phyloP scores from a whole-genome alignment of 2,888 invertebrate species.

The Meiosimyza platycephala region DNA sequence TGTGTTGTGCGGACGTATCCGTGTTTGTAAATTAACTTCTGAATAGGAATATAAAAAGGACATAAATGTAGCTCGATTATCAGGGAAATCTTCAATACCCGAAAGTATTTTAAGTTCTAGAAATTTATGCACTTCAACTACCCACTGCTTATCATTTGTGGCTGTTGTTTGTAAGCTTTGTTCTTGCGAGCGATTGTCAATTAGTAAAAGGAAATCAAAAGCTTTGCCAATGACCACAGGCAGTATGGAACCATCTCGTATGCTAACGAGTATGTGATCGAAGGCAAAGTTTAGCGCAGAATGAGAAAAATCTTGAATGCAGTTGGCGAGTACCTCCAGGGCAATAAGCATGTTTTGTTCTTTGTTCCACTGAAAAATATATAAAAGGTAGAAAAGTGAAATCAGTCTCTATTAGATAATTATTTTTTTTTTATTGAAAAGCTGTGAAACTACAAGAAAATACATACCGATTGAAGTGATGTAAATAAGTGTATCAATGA shows the following conservation, averaged over 20 bases:
- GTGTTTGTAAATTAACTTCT: slow-evolving; percentile 59
- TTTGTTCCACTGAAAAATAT: slow-evolving; percentile 56
- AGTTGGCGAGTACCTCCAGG: slow-evolving; percentile 60
- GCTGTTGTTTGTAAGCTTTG: slow-evolving; percentile 20
- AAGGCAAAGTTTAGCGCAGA: slow-evolving; percentile 62
- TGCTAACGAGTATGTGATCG: slow-evolving; percentile 53
- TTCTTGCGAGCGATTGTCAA: slow-evolving; percentile 56
- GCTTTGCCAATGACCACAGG: slow-evolving; percentile 62
- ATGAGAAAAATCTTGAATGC: slow-evolving; percentile 61
- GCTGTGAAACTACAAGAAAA: neutral
- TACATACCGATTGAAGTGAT: slow-evolving; percentile 54
- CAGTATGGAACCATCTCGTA: slow-evolving; percentile 59
- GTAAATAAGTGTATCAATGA: slow-evolving; percentile 60
- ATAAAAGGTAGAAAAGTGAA: neutral
- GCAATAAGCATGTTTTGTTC: slow-evolving; percentile 63
- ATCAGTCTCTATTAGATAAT: no score
- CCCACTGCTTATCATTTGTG: slow-evolving; percentile 51
- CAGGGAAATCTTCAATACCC: slow-evolving; percentile 56
- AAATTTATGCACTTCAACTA: slow-evolving; percentile 54
- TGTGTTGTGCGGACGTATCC: slow-evolving; percentile 48
- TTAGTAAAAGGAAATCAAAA: slow-evolving; percentile 58
- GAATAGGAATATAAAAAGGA: slow-evolving; percentile 61
- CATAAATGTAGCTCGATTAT: slow-evolving; percentile 55
- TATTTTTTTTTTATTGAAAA: neutral
- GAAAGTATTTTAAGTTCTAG: slow-evolving; percentile 51